These are phyloP conservation scores for Xestia ashworthii DNA, from an alignment of 2,888 invertebrate species.

Conservation along the genomic window DNA sequence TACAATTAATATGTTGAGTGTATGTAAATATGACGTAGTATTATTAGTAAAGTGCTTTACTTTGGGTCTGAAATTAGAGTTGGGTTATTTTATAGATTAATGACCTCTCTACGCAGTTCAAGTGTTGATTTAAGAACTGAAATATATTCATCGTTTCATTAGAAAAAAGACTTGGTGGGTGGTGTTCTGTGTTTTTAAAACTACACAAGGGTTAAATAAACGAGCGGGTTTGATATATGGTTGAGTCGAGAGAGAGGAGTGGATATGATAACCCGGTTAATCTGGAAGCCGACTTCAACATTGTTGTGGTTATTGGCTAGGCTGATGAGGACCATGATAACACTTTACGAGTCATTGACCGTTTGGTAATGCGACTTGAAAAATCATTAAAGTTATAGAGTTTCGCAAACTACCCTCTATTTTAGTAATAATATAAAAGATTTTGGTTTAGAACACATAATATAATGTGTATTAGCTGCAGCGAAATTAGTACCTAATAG, in stretches of 20 bases:
- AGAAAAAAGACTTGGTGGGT: neutral
- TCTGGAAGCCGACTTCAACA: neutral
- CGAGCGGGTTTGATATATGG: neutral
- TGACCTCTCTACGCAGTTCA: neutral
- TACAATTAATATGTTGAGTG: slow-evolving; percentile 47
- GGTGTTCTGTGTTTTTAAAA: neutral
- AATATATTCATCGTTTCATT: neutral
- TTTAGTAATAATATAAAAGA: neutral
- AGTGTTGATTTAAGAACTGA: neutral
- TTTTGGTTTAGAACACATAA: neutral
- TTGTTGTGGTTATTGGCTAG: too few species aligned
- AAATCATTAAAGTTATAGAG: neutral
- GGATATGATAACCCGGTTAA: too few species aligned
- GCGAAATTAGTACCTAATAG: neutral
- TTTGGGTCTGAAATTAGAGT: neutral
- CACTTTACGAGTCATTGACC: neutral
- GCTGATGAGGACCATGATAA: neutral
- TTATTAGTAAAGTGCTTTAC: slow-evolving; percentile 26
- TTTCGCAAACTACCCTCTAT: neutral
- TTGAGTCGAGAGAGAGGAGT: neutral
- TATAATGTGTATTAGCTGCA: neutral
- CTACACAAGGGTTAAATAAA: neutral
- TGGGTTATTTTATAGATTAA: neutral
- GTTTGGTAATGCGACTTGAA: neutral
- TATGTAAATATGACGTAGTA: slow-evolving; percentile 24